phyloP scores from a whole-genome alignment of 2,888 invertebrate genomes.

The Ochropleura leucogaster region DNA sequence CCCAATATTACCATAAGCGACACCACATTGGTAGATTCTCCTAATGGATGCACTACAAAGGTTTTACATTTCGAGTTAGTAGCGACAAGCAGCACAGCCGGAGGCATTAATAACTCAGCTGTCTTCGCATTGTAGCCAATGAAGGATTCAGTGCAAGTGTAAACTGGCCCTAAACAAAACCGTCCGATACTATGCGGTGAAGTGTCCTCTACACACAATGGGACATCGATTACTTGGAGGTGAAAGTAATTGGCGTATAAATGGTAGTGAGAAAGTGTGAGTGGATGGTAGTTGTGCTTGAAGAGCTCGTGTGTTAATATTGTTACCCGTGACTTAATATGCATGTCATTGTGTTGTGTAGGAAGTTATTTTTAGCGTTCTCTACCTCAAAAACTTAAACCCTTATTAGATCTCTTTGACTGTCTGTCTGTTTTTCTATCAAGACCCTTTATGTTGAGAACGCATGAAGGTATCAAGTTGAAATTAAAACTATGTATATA shows the following conservation, averaged over 20 bases:
- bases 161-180: constrained; percentile 72
- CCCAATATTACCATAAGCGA: background rate
- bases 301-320: constrained; percentile 33
- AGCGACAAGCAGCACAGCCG: constrained; percentile 68
- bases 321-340: background rate
- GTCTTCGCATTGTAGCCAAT: constrained; percentile 73
- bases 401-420: no score
- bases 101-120: constrained; percentile 79
- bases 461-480: no score
- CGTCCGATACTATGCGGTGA: constrained; percentile 53
- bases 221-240: constrained; percentile 79
- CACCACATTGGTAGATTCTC: constrained; percentile 7
- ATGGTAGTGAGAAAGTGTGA: constrained; percentile 64
- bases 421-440: no score
- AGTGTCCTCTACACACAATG: constrained; percentile 76
- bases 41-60: constrained; percentile 56
- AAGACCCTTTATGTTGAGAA: no score
- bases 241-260: constrained; percentile 80
- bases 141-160: constrained; percentile 77
- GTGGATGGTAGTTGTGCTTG: constrained; percentile 23
- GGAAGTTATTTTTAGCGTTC: no score
- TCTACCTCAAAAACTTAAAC: no score
- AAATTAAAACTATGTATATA: no score
- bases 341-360: background rate
- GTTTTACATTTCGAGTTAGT: constrained; percentile 69